Base-by-base conservation (phyloP, 2,888 invertebrate genomes). In the Hirtodrosophila histrioides region DNA sequence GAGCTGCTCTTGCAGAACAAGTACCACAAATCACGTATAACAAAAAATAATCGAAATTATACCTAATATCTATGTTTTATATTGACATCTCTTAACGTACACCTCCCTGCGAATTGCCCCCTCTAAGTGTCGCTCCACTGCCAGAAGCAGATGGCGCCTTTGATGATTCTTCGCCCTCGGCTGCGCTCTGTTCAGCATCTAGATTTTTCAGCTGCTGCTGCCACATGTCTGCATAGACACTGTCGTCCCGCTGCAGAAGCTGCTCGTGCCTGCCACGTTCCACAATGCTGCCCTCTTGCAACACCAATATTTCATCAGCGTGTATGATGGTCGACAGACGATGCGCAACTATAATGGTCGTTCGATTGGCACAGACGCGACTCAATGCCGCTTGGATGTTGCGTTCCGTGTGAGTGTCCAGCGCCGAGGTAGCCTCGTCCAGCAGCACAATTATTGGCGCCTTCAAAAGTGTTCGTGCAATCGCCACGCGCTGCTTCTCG, bases 401-500 rank as follows among this genome's bases (percentile, higher is more conserved):
- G 95, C 98, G 93, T 90, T 99, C 99, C 0, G 99, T 98, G 86
- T 97, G 95, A 0, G 99, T 99, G 90, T 99, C 99, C 35, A 99
- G 92, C 0, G 99, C 98, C 54, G 98, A 98, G 0, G 97, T 97
- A 2, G 97, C 99, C 92, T 99, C 99, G 91, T 99, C 99, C 7
- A 99, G 92, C 3, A 99, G 92, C 8, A 99, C 96, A 66, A 99
- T 95, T 36, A 94, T 94, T 0, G 99, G 99, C 3, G 97, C 94
- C 91, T 99, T 99, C 24, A 99, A 93, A 24, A 99, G 93, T 0
- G 99, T 99, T 69, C 99, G 93, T 0, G 99, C 99, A 72, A 99
- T 99, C 0, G 99, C 99, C 60, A 99, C 97, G 75, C 99, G 93
- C 91, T 99, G 99, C 89, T 99, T 99, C 91, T 99, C 99, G 2